Evolutionary conservation across 2,113 vertebrate species (phyloP), one percentile per base, ranked within the genome.

Genomic region (Myocastor coypus): DNA sequence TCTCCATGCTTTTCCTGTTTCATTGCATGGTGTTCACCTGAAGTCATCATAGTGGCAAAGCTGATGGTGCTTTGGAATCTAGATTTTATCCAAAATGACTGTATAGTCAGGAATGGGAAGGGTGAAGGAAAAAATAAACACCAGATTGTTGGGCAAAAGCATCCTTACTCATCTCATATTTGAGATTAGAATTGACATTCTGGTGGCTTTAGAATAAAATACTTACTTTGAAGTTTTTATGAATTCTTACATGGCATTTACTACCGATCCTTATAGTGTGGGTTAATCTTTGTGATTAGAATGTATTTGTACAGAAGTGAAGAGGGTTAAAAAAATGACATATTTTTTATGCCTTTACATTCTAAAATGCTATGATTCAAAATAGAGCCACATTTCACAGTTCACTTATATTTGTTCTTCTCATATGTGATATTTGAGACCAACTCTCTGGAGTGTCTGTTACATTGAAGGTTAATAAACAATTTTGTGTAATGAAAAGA

Each of bases 361-460:
- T 69, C 75, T 34, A 19, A 81, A 59, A 52, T 9, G 2, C 19
- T 50, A 0, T 8, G 10, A 14, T 61, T 80, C 0, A 0, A 5
- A 50, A 2, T 10, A 3, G 57, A 81, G 24, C 50, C 73, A 13
- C 11, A 0, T 40, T 42, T n/a, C 3, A 24, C 1, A 32, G 40
- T 17, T 73, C 1, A 11, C 71, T 40, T 1, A 2, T 37, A 11
- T 8, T 30, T 16, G 0, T 0, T 8, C 59, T 37, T 86, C 13
- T 42, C 2, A 10, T 61, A 30, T 34, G 69, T 71, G 42, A 2
- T 59, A 22, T 8, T 26, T 66, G 81, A 81, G 80, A 66, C 32
- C 40, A 5, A 9, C 68, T 64, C 80, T 26, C 17, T 80, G 77
- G 71, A 24, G 9, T 8, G 9, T 57, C 7, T 71, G 42, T 66